Percentiles rank a stretch among this genome's conserved stretches.
Evolutionary conservation across 1,140 invertebrate species (phyloP).

Genomic region (Acromyrmex charruanus): DNA sequence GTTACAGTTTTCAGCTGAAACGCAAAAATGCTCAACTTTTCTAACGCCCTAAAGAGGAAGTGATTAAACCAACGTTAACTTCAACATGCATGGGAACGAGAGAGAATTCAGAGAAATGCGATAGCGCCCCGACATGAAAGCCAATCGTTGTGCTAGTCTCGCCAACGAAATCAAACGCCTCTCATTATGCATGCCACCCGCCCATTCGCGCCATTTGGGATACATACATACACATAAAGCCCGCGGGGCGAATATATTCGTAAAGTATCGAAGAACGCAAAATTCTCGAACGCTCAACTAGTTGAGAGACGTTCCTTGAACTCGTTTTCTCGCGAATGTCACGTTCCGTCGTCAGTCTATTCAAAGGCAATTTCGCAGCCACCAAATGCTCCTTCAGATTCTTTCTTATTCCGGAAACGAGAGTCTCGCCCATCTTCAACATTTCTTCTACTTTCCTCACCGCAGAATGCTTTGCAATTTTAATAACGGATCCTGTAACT

Average conservation of each 20-base stretch:
- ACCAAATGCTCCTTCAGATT: constrained; percentile 10
- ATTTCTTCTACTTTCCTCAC: no score
- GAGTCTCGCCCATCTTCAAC: neutral
- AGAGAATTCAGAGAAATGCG: neutral
- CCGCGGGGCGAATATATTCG: constrained; percentile 38
- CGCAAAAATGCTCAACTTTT: constrained; percentile 1
- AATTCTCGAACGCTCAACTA: constrained; percentile 19
- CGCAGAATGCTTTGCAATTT: neutral
- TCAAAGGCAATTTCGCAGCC: constrained; percentile 30
- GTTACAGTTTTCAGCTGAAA: neutral
- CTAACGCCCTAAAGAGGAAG: constrained; percentile 2
- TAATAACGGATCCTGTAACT: neutral
- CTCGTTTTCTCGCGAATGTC: constrained; percentile 34
- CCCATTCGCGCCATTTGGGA: constrained; percentile 15
- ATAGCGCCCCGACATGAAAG: constrained; percentile 41
- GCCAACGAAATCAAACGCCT: constrained; percentile 45
- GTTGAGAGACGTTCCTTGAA: constrained; percentile 24
- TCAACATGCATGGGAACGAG: neutral
- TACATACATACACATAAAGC: constrained; percentile 10
- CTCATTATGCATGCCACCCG: constrained; percentile 53
- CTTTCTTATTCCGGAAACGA: constrained; percentile 8
- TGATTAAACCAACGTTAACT: constrained; percentile 10
- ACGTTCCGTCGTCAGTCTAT: constrained; percentile 30
- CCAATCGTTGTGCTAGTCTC: constrained; percentile 18
- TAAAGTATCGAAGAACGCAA: constrained; percentile 38